A percentile compares a stretch with the other conserved stretches of the same genome.
Evolutionary conservation across 1,140 invertebrate species (phyloP).

Genomic region (Aphidius gifuensis): DNA sequence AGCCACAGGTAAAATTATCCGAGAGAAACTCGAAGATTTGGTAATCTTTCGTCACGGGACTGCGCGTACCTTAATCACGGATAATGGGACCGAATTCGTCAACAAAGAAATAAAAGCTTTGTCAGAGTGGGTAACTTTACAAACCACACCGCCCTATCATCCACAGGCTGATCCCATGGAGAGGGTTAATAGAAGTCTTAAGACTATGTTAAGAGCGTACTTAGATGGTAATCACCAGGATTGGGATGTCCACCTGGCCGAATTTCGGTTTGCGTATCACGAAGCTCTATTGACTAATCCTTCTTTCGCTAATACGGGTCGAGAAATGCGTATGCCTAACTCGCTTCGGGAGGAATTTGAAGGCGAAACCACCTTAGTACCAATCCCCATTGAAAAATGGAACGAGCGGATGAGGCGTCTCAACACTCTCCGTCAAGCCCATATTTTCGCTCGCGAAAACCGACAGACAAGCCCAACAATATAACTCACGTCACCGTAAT

Average conservation of each 20-base stretch:
- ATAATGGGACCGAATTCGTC: too few relatives aligned
- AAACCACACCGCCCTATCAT: conserved; percentile 40
- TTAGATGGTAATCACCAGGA: conserved; percentile 36
- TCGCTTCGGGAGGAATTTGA: neutral
- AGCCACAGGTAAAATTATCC: neutral
- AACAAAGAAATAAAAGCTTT: too few relatives aligned
- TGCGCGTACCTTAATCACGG: too few relatives aligned
- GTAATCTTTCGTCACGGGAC: neutral
- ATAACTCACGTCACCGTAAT: conserved; percentile 26
- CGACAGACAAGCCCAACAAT: conserved; percentile 10
- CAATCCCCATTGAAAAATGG: neutral
- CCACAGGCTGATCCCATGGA: conserved; percentile 47
- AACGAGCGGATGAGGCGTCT: neutral
- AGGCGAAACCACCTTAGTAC: neutral
- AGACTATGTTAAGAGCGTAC: conserved; percentile 40
- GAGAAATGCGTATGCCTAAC: conserved; percentile 34
- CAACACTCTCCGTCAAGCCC: neutral
- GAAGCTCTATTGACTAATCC: conserved; percentile 35
- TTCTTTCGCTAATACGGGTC: conserved; percentile 39
- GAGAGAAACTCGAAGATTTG: conserved; percentile 1
- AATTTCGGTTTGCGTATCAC: conserved; percentile 34
- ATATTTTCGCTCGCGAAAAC: neutral
- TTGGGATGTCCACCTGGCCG: conserved; percentile 35
- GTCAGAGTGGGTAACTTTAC: neutral
- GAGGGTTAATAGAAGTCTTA: conserved; percentile 47